Base-by-base conservation (phyloP, 2,888 invertebrate species). In the Athripsodes cinereus region DNA sequence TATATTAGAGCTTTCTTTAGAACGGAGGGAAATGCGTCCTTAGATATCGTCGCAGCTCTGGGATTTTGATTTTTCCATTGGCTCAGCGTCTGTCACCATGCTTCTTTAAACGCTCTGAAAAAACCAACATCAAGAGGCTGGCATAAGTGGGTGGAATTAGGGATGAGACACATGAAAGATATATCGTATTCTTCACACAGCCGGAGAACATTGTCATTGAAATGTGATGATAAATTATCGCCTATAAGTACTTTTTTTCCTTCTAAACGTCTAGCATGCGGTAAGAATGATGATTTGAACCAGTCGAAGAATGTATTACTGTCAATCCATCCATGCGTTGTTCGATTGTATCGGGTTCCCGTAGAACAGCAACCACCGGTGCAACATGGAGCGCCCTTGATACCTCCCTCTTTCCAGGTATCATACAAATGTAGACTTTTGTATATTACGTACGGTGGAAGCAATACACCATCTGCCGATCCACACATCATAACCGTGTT, bases 31-130 rank as follows among this genome's bases (percentile, higher is more conserved):
- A 46, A 46, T 46, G 46, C 46, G 46, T 46, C 46, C 46, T 46
- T 46, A 46, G 46, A 8, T 46, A 46, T 46, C 46, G 46, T 46
- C 18, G 46, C 46, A 46, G 46, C 46, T 46, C 46, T 46, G 46
- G 46, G 46, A 46, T 46, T 46, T 46, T 46, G 46, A 46, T 46
- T 46, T 46, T 46, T 46, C 46, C 46, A 46, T 46, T 46, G 46
- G 46, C 46, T 46, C 46, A 46, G 46, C 46, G 46, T 46, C 18
- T 46, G 46, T 46, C 46, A 16, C 46, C 46, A 46, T 46, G 46
- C 46, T 46, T 46, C 46, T 46, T 46, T 46, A 16, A 46, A 46
- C 46, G 46, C 46, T 46, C 46, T 46, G 46, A 46, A 46, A 46
- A 46, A 46, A 46, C 6, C 46, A 46, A 46, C 46, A 46, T 46